Evolutionary conservation across 1,140 invertebrate genomes (phyloP), one percentile per base, ranked within the genome.

Genomic region (Dufourea novaeangliae): DNA sequence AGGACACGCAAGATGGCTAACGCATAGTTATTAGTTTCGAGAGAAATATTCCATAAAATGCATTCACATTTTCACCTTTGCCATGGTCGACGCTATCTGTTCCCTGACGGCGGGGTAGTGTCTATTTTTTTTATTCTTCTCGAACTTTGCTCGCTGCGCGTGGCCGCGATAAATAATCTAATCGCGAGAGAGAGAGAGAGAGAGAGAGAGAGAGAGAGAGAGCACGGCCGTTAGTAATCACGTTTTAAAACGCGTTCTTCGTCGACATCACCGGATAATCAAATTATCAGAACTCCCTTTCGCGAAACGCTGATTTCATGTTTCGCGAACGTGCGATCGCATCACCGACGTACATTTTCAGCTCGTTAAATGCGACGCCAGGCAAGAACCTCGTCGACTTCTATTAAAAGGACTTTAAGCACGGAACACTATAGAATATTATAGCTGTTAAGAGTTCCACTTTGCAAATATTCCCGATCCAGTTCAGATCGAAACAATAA

Each of bases 101-200:
- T 1, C 2, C 1, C 20, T 1, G n/a, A 32, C 52, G 29, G n/a
- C 68, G 27, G 67, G n/a, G n/a, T n/a, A n/a, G 22, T 69, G 25
- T 10, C 12, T 62, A 11, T 39, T 10, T 6, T 25, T 62, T 46
- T n/a, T 62, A 10, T 20, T 20, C 37, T 73, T 54, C 22, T 32
- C 41, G 29, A 64, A 54, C 20, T 50, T n/a, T 50, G n/a, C 11
- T 39, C 20, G 46, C 44, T 29, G 17, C 11, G 25, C 46, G 46
- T 17, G 7, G 34, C 22, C 70, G 70, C 32, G 61, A 73, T 64
- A 64, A 64, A 73, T 64, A 73, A 73, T 73, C 44, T 37, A 73
- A 73, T 73, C 71, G 34, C 32, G 5, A 17, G n/a, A n/a, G n/a
- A n/a, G n/a, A n/a, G n/a, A n/a, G n/a, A n/a, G n/a, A n/a, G n/a